Conservation (phyloP, 2,113 vertebrate species). For the Aphelocoma coerulescens region DNA sequence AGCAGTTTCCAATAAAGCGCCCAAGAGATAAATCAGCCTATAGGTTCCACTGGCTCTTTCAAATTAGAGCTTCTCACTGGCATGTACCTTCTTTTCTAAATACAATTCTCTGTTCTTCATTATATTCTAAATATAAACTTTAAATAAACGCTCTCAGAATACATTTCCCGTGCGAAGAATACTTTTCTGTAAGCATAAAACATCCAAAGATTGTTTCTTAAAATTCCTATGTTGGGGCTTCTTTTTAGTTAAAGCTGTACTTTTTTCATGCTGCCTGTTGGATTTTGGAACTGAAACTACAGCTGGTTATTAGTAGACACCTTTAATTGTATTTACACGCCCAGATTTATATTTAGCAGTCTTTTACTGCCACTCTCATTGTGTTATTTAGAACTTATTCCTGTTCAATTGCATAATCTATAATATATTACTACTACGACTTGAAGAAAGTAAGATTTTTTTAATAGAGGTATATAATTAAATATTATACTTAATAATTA, state of each 20-base stretch:
- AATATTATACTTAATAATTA: neutral
- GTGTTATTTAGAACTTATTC: neutral
- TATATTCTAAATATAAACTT: neutral
- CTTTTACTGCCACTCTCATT: neutral
- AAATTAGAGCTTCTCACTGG: neutral
- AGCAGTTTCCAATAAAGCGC: neutral
- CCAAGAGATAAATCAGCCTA: neutral
- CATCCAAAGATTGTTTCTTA: neutral
- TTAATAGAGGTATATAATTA: rapidly evolving
- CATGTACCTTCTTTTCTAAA: neutral
- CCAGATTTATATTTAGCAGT: neutral
- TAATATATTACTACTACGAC: neutral
- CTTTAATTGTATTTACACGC: neutral
- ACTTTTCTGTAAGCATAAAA: neutral
- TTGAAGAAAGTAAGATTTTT: neutral
- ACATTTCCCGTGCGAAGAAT: neutral
- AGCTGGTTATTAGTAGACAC: neutral
- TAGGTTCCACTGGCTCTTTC: neutral
- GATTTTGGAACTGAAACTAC: neutral
- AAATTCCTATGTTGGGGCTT: neutral
- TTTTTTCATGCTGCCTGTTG: neutral
- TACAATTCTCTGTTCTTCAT: neutral
- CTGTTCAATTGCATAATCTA: neutral
- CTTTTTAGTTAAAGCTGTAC: neutral
- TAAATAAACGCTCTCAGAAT: neutral